phyloP scores from a whole-genome alignment of 2,797 vertebrate genomes.

The Tauraco hartlaubi region DNA sequence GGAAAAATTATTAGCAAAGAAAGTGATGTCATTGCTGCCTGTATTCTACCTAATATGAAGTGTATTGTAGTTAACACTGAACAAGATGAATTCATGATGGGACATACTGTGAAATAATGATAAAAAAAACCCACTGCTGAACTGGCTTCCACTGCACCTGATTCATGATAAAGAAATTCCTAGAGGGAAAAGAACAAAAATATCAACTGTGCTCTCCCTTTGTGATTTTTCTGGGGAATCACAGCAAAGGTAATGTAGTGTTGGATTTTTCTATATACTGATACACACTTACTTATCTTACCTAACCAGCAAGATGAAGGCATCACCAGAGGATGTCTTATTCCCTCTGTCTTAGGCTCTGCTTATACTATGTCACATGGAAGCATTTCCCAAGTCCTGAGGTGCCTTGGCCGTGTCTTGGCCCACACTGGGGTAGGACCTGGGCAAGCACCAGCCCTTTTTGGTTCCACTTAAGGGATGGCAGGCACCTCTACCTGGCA shows the following conservation, averaged over 20 bases:
- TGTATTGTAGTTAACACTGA: neutral
- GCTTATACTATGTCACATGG: neutral
- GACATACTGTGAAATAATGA: conserved; percentile 18
- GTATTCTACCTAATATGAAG: neutral
- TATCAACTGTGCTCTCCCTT: neutral
- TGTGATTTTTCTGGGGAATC: neutral
- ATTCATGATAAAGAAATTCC: neutral
- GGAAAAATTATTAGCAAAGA: neutral
- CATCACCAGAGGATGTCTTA: neutral
- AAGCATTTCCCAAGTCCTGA: neutral
- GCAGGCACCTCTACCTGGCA: neutral
- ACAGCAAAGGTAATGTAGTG: neutral
- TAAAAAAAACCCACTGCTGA: neutral
- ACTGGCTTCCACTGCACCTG: neutral
- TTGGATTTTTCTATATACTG: neutral
- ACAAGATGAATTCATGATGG: neutral
- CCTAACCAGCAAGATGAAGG: neutral
- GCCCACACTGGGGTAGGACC: neutral
- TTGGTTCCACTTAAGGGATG: neutral
- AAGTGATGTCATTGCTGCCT: neutral
- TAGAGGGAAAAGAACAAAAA: neutral
- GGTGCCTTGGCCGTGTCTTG: neutral
- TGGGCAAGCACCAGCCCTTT: neutral
- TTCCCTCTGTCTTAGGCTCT: neutral
- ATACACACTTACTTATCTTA: neutral